These are phyloP conservation scores for Gryon sp. DNA, from an alignment of 1,140 invertebrate species.

Conservation along the genomic window DNA sequence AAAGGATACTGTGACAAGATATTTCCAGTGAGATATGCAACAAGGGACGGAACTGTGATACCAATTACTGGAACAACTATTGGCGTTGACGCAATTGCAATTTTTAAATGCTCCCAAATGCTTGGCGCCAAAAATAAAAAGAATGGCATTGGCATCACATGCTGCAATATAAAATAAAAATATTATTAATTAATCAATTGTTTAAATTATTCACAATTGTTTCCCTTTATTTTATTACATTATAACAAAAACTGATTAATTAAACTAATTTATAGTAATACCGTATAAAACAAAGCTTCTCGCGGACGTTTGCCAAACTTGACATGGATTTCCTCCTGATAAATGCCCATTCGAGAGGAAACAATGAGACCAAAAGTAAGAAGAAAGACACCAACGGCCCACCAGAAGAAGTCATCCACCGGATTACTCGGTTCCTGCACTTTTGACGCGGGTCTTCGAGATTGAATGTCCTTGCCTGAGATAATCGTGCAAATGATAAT, in stretches of 20 bases:
- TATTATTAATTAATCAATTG: background rate
- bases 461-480: constrained; percentile 86
- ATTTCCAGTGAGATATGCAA: constrained; percentile 91
- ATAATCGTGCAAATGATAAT: constrained; percentile 95
- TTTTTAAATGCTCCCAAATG: constrained; percentile 85
- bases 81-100: constrained; percentile 82
- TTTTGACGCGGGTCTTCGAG: constrained; percentile 58
- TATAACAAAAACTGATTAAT: background rate
- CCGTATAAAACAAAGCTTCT: constrained; percentile 96
- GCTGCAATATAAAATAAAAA: constrained; percentile 80
- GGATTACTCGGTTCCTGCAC: constrained; percentile 66
- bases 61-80: constrained; percentile 77
- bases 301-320: constrained; percentile 95
- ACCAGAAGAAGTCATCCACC: constrained; percentile 87
- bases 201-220: background rate
- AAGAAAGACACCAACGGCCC: constrained; percentile 90
- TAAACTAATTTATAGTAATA: constrained; percentile 64
- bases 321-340: constrained; percentile 94
- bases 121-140: constrained; percentile 89
- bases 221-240: background rate
- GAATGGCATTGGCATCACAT: constrained; percentile 92
- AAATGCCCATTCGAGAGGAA: constrained; percentile 97
- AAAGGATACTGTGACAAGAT: constrained; percentile 92
- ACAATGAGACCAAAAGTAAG: constrained; percentile 94
- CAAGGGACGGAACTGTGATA: constrained; percentile 85